Base-by-base conservation (phyloP, 2,797 vertebrate genomes). In the Danio tinwini region DNA sequence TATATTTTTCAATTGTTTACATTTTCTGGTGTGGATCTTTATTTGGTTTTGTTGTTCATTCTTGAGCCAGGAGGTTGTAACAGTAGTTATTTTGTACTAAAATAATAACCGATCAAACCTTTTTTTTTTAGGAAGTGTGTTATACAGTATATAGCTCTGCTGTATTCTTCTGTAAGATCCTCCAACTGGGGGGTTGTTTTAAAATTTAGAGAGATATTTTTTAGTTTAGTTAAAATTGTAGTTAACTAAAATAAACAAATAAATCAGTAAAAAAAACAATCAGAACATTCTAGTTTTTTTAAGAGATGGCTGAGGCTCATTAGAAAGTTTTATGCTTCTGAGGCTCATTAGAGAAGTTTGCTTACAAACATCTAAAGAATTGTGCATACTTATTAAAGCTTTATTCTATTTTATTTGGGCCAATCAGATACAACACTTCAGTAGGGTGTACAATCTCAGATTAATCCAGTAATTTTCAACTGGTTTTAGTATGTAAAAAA, bases 281-380 rank as follows among this genome's bases (percentile, higher is more conserved):
- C 55, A 59, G 72, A 56, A 61, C 29, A 17, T 61, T 37, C 44
- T 74, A 13, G n/a, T 21, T 14, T 74, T 74, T 50, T 62, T 50
- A 49, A 50, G 44, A 74, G 29, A 62, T 47, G 9, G 19, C 5
- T 47, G 42, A 59, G 42, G 19, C 71, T 61, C 45, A 49, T 21
- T 5, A 50, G 44, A 62, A 37, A 17, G 29, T 45, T 62, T 40
- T 62, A 29, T 29, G 29, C 29, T 29, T 29, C 29, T 29, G 29
- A 29, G 29, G 3, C 29, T 29, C 29, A 3, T 29, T 1, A 29
- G 39, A 63, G 13, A 59, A n/a, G 68, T 65, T 67, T 19, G 10
- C 21, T 42, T 40, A 21, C 3, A 58, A 9, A 62, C 53, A 64
- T 64, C 73, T 52, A 3, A n/a, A 49, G 14, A 49, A 61, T 61